phyloP scores from a whole-genome alignment of 2,113 vertebrate species.

The Muscicapa adusta region DNA sequence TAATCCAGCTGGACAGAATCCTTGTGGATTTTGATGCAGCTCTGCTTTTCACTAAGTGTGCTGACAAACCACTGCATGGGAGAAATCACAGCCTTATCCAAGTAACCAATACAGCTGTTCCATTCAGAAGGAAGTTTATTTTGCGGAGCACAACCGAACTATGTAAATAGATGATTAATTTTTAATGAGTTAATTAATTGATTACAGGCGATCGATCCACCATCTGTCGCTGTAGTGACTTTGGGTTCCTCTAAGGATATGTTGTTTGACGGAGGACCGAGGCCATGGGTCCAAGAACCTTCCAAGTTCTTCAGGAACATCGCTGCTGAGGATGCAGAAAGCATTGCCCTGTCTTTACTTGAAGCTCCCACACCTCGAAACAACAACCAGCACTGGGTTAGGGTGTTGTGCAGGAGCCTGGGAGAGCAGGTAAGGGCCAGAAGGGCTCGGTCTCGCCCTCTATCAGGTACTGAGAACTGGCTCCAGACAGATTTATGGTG shows the following conservation, averaged over 20 bases:
- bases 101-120: not conserved
- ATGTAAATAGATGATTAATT: not conserved
- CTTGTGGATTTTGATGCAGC: not conserved
- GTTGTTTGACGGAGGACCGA: slow-evolving; percentile 90
- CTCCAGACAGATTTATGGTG: not conserved
- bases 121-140: not conserved
- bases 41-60: not conserved
- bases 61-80: not conserved
- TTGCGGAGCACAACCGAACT: not conserved
- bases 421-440: slow-evolving; percentile 85
- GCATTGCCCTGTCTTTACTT: slow-evolving; percentile 69
- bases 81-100: not conserved
- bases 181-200: not conserved
- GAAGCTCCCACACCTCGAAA: slow-evolving; percentile 74
- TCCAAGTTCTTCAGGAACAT: slow-evolving; percentile 89
- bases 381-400: slow-evolving; percentile 82
- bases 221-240: slow-evolving; percentile 85
- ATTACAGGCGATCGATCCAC: slow-evolving; percentile 84
- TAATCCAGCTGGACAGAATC: not conserved
- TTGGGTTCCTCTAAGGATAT: slow-evolving; percentile 94
- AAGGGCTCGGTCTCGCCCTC: not conserved
- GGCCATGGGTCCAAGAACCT: slow-evolving; percentile 92
- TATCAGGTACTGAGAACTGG: not conserved
- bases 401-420: slow-evolving; percentile 82
- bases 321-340: slow-evolving; percentile 73